Base-by-base conservation (phyloP, 2,888 invertebrate species). In the Calliphora vomitoria region DNA sequence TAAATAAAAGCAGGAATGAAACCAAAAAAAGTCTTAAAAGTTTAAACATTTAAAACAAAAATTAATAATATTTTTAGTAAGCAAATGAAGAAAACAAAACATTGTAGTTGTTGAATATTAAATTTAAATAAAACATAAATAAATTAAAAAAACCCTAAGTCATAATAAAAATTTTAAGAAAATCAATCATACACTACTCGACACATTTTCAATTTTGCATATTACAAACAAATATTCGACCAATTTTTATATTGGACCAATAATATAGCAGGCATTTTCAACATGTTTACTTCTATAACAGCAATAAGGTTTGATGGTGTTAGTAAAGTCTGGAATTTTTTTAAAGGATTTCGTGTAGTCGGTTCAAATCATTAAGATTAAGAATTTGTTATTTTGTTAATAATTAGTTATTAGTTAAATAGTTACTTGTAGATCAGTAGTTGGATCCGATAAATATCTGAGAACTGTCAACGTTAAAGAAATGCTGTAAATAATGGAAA, bases 21-120 rank as follows among this genome's bases (percentile, higher is more conserved):
- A 62, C 60, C 25, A 60, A 75, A 41, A 69, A 68, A 69, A 68
- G 38, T 69, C 69, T 60, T 38, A 44, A 38, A 38, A 50, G 15
- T 75, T 68, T 66, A 82, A 62, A 62, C 11, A n/a, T 15, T 15
- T 38, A 53, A 20, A 55, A 18, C 6, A 0, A 55, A 55, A 20
- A 50, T 38, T 44, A 79, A 89, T 85, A 68, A 87, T 89, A 90
- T 89, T 91, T 89, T 90, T 91, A 91, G 91, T 91, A 91, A 88
- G 47, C 35, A 78, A 79, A 79, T 25, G 20, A 64, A 18, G 11
- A 68, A 66, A 60, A 64, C 4, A 6, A 55, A 47, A 58, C 47
- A 58, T 38, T 71, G 68, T 72, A 60, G 74, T 50, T 71, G 81
- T 74, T 82, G 60, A 82, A 71, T 79, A 82, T 53, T 25, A 76